Evolutionary conservation across 2,113 vertebrate species (phyloP).

Genomic region (Macaca fascicularis): T2T-MFA8v1.1 NC_088387.1:44361001-44361500

Average conservation of each 20-base stretch:
- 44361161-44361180: background rate
- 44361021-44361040: background rate
- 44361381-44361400: background rate
- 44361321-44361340: background rate
- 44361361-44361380: background rate
- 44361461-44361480: background rate
- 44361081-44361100: background rate
- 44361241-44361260: background rate
- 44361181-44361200: background rate
- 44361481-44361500: background rate
- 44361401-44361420: background rate
- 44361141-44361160: background rate
- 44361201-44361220: background rate
- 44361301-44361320: background rate
- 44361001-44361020: background rate
- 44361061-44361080: background rate
- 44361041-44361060: background rate
- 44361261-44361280: background rate
- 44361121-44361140: background rate
- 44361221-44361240: background rate
- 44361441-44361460: background rate
- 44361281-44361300: background rate
- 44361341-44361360: background rate
- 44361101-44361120: background rate
- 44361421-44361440: background rate